Evolutionary conservation across 2,113 vertebrate genomes (phyloP).

Genomic region (Psammodynastes pulverulentus): DNA sequence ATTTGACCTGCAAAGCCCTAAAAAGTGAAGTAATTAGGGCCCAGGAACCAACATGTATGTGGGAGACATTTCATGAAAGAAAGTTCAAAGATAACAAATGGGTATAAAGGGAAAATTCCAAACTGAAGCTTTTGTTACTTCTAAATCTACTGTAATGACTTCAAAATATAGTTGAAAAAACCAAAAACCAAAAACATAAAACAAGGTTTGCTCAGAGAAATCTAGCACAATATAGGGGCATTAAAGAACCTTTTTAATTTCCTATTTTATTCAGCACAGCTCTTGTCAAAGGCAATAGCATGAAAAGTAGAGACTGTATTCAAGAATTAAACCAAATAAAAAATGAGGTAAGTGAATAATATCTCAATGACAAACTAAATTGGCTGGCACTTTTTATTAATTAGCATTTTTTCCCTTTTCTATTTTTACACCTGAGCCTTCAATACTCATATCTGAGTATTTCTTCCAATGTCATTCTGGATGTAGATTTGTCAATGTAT

Average conservation of each 20-base stretch:
- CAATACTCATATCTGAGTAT: background rate
- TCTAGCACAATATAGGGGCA: background rate
- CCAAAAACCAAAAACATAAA: constrained; percentile 33
- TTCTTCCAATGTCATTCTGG: background rate
- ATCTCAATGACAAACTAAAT: background rate
- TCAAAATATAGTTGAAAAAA: background rate
- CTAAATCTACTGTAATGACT: background rate
- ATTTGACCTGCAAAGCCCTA: constrained; percentile 26
- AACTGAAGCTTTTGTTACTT: constrained; percentile 48
- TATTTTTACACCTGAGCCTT: background rate
- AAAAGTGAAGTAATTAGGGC: constrained; percentile 55
- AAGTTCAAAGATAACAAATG: constrained; percentile 43
- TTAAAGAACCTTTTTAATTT: constrained; percentile 6
- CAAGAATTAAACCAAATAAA: background rate
- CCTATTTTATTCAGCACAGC: background rate
- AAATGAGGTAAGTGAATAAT: background rate
- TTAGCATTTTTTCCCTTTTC: background rate
- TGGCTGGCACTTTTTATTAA: background rate
- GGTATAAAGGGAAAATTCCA: constrained; percentile 41
- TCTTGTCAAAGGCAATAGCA: background rate
- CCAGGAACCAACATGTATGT: constrained; percentile 47
- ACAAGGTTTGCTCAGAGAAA: background rate
- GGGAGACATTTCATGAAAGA: constrained; percentile 46
- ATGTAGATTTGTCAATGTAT: background rate
- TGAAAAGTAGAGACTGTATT: background rate